Evolutionary conservation across 2,113 vertebrate species (phyloP).

Genomic region (Sinocyclocheilus anophthalmus): DNA sequence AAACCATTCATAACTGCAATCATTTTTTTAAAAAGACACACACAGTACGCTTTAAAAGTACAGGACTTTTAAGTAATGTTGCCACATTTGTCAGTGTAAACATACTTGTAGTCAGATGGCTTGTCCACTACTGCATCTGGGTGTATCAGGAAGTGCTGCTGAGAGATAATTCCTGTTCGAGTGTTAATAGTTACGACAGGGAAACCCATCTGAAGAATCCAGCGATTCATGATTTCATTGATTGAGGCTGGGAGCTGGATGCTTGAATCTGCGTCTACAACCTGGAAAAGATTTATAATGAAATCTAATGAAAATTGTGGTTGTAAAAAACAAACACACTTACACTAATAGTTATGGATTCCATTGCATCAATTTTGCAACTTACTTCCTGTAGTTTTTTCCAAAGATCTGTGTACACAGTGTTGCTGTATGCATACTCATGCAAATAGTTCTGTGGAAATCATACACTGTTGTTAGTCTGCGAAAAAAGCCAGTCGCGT

Average conservation of each 20-base stretch:
- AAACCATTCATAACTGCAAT: constrained; percentile 84
- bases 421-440: constrained; percentile 75
- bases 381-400: constrained; percentile 79
- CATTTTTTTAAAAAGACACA: not conserved
- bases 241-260: constrained; percentile 23
- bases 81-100: not conserved
- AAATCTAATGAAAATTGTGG: not conserved
- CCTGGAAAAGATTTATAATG: constrained; percentile 49
- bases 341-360: not conserved
- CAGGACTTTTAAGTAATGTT: not conserved
- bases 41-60: not conserved
- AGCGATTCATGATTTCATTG: constrained; percentile 84
- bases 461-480: not conserved
- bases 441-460: constrained; percentile 81
- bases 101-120: constrained; percentile 80
- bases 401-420: constrained; percentile 83
- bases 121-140: constrained; percentile 63
- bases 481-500: not conserved
- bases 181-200: constrained; percentile 85
- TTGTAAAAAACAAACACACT: not conserved
- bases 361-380: not conserved
- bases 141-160: constrained; percentile 87
- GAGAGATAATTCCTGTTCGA: constrained; percentile 50
- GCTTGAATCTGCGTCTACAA: fast-evolving
- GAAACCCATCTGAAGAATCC: constrained; percentile 94